phyloP scores from a whole-genome alignment of 1,140 invertebrate species.

The Arctopsyche grandis region DNA sequence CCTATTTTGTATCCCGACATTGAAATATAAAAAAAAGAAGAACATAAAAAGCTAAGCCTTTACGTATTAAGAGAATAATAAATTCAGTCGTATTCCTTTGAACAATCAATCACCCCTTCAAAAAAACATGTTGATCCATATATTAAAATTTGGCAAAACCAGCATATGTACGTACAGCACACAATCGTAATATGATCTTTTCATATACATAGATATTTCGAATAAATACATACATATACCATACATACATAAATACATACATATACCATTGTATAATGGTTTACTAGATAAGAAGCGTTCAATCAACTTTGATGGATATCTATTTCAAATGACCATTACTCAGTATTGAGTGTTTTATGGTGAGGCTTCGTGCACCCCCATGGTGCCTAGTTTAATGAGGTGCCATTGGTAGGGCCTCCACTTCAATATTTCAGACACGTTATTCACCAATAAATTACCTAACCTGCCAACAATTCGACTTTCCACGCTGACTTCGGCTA shows the following conservation, averaged over 20 bases:
- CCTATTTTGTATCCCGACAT: conserved; percentile 11
- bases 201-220: too few species aligned
- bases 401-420: conserved; percentile 44
- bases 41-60: conserved; percentile 7
- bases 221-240: too few species aligned
- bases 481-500: conserved; percentile 38
- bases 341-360: background rate
- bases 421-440: conserved; percentile 52
- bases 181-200: too few species aligned
- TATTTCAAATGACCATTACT: too few species aligned
- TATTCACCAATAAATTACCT: conserved; percentile 51
- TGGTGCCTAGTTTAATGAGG: conserved; percentile 47
- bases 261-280: too few species aligned
- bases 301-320: too few species aligned
- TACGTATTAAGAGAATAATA: conserved; percentile 23
- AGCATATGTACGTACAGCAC: background rate
- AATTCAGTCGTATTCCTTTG: conserved; percentile 13
- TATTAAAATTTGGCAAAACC: background rate
- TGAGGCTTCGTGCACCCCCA: background rate
- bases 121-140: conserved; percentile 5
- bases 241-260: too few species aligned
- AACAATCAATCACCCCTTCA: conserved; percentile 14
- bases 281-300: too few species aligned
- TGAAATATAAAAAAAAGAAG: background rate
- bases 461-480: conserved; percentile 48